phyloP scores from a whole-genome alignment of 2,113 vertebrate species.

The Laticauda colubrina region DNA sequence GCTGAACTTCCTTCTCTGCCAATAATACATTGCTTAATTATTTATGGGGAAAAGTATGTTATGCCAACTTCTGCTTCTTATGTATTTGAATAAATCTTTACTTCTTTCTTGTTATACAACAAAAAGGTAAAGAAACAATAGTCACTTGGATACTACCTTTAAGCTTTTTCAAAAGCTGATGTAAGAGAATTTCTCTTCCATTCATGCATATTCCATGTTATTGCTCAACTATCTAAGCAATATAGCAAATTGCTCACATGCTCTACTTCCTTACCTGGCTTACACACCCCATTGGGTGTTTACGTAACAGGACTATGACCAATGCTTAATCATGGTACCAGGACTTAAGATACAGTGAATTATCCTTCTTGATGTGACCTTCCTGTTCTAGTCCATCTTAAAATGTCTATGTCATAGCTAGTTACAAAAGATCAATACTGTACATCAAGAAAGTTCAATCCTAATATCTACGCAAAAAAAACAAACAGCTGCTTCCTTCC shows the following conservation, averaged over 20 bases:
- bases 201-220: neutral
- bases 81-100: neutral
- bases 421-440: neutral
- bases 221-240: constrained; percentile 9
- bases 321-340: constrained; percentile 18
- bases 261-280: constrained; percentile 2
- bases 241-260: neutral
- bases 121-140: neutral
- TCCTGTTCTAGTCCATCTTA: constrained; percentile 7
- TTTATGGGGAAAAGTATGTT: neutral
- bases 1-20: neutral
- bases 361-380: neutral
- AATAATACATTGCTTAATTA: neutral
- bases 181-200: neutral
- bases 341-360: neutral
- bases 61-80: neutral
- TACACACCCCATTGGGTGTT: neutral
- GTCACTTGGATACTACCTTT: neutral
- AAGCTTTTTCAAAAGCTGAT: neutral
- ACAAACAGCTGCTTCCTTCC: neutral
- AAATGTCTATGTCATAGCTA: neutral
- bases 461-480: neutral
- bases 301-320: constrained; percentile 1
- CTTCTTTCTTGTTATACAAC: neutral
- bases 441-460: neutral